Evolutionary conservation across 2,797 vertebrate genomes (phyloP).

Genomic region (Crocodylus rhombifer): DNA sequence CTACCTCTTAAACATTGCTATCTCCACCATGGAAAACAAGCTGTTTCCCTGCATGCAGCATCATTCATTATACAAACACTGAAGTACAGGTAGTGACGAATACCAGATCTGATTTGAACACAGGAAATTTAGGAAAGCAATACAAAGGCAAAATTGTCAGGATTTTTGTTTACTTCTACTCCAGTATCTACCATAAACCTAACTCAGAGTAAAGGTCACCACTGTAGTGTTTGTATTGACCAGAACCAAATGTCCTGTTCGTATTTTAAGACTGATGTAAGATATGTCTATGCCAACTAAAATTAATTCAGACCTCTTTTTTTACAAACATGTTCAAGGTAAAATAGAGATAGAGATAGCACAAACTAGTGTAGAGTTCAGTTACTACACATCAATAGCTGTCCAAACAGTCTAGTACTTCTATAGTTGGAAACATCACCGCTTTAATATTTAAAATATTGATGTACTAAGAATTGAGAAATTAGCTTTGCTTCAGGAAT

Average conservation of each 20-base stretch:
- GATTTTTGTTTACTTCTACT: background rate
- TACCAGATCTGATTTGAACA: background rate
- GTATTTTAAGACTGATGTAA: background rate
- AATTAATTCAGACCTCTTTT: background rate
- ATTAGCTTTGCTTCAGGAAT: background rate
- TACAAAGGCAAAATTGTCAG: background rate
- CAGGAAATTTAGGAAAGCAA: background rate
- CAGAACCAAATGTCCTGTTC: background rate
- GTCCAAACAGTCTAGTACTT: slow-evolving; percentile 15
- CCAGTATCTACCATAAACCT: background rate
- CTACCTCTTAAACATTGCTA: background rate
- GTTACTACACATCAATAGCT: slow-evolving; percentile 16
- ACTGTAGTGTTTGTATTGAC: background rate
- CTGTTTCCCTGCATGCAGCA: background rate
- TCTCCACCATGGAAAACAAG: background rate
- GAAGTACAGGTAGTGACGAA: background rate
- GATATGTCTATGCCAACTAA: background rate
- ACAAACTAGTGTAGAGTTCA: background rate
- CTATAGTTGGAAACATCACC: background rate
- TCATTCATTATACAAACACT: background rate
- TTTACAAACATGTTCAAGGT: slow-evolving; percentile 29
- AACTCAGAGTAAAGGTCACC: no score
- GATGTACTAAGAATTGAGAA: background rate
- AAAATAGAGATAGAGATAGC: background rate
- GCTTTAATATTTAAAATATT: background rate